Evolutionary conservation across 2,888 invertebrate species (phyloP).

Genomic region (Diplazon laetatorius): DNA sequence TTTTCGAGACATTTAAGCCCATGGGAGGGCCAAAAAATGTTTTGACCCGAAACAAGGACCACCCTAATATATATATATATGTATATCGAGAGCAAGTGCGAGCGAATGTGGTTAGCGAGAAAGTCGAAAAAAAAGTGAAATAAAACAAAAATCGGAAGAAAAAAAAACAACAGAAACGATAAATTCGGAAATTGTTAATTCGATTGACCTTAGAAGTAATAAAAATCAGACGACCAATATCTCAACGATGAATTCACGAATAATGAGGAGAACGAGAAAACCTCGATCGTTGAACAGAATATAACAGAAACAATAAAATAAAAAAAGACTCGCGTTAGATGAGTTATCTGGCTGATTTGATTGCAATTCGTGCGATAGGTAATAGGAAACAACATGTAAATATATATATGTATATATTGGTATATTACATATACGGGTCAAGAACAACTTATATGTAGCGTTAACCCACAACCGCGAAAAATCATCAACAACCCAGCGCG

Average conservation of each 20-base stretch:
- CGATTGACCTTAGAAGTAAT: constrained; percentile 62
- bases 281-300: constrained; percentile 48
- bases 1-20: too few relatives aligned
- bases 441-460: constrained; percentile 53
- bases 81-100: constrained; percentile 34
- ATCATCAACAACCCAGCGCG: constrained; percentile 61
- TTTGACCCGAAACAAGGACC: too few relatives aligned
- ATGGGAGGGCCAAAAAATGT: too few relatives aligned
- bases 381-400: constrained; percentile 43
- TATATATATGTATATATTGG: too few relatives aligned
- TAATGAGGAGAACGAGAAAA: constrained; percentile 55
- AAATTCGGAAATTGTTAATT: constrained; percentile 63
- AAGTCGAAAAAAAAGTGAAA: constrained; percentile 28
- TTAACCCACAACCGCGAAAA: constrained; percentile 52
- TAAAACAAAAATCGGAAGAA: too few relatives aligned
- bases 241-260: constrained; percentile 65
- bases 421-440: constrained; percentile 34
- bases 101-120: constrained; percentile 38
- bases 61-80: too few relatives aligned
- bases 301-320: constrained; percentile 63
- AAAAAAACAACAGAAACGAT: constrained; percentile 49
- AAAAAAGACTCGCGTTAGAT: constrained; percentile 72
- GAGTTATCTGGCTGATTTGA: constrained; percentile 61
- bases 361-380: constrained; percentile 21
- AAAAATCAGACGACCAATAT: constrained; percentile 71